Conservation (phyloP, 1,140 invertebrate species). For the Drosophila bocqueti region DNA sequence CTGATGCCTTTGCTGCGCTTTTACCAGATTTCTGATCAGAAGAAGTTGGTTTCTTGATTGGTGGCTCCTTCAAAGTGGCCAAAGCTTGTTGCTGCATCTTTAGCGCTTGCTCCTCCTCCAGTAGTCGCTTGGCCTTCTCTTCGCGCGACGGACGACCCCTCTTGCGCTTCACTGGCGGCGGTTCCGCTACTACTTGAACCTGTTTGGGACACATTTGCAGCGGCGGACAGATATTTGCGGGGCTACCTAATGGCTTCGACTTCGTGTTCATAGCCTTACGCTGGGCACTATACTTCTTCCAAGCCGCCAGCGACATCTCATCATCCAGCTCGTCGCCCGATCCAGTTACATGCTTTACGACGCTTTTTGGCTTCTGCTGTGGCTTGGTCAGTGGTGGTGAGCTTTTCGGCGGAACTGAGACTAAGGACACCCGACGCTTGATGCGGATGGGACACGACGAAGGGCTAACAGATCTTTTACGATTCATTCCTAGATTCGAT, state of each 20-base stretch:
- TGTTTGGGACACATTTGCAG: background rate
- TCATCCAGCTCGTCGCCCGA: conserved; percentile 8
- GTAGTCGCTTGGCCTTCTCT: background rate
- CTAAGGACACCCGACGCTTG: background rate
- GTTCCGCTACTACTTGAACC: too few species aligned
- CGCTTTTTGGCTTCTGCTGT: background rate
- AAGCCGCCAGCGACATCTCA: background rate
- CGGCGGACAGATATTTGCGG: too few species aligned
- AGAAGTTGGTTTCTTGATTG: background rate
- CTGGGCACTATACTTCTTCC: background rate
- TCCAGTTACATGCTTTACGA: background rate
- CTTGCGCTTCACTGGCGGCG: conserved; percentile 10
- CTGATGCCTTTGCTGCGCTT: background rate
- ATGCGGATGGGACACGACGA: background rate
- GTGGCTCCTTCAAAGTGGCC: too few species aligned
- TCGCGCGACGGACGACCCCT: conserved; percentile 18
- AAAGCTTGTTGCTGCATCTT: background rate
- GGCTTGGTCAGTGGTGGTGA: background rate
- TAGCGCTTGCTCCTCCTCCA: background rate
- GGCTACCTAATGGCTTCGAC: background rate
- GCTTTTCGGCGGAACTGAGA: background rate
- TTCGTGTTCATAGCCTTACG: too few species aligned
- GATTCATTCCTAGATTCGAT: background rate
- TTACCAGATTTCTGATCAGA: background rate
- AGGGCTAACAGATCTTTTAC: background rate